These are phyloP conservation scores for Idaea aversata DNA, from an alignment of 2,888 invertebrate species.

Conservation along the genomic window DNA sequence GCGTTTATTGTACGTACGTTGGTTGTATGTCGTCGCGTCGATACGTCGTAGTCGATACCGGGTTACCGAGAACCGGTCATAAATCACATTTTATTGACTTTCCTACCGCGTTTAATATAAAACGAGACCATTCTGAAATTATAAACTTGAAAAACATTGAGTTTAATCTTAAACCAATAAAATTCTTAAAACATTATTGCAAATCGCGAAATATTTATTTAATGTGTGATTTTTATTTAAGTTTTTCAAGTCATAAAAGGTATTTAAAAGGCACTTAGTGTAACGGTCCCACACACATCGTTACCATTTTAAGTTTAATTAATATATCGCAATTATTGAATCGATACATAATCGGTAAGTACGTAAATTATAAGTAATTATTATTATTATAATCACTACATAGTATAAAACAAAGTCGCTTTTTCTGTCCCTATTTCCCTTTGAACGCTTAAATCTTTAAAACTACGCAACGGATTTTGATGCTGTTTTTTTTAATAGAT, in stretches of 20 bases:
- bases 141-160: background rate
- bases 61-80: background rate
- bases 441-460: too few relatives aligned
- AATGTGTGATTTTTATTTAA: background rate
- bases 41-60: background rate
- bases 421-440: too few relatives aligned
- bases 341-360: conserved; percentile 16
- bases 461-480: too few relatives aligned
- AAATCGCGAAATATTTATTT: background rate
- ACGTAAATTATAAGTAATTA: conserved; percentile 6
- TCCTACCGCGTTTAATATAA: background rate
- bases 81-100: background rate
- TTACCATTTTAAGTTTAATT: conserved; percentile 11
- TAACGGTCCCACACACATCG: conserved; percentile 3
- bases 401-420: too few relatives aligned
- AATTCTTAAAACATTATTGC: background rate
- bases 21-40: too few relatives aligned
- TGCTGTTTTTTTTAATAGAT: too few relatives aligned
- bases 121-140: background rate
- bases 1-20: background rate
- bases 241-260: background rate
- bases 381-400: too few relatives aligned
- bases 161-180: background rate
- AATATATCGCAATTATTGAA: conserved; percentile 14
- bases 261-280: too few relatives aligned